These are phyloP conservation scores for Heptranchias perlo DNA, from an alignment of 2,113 vertebrate genomes.

Conservation along the genomic window DNA sequence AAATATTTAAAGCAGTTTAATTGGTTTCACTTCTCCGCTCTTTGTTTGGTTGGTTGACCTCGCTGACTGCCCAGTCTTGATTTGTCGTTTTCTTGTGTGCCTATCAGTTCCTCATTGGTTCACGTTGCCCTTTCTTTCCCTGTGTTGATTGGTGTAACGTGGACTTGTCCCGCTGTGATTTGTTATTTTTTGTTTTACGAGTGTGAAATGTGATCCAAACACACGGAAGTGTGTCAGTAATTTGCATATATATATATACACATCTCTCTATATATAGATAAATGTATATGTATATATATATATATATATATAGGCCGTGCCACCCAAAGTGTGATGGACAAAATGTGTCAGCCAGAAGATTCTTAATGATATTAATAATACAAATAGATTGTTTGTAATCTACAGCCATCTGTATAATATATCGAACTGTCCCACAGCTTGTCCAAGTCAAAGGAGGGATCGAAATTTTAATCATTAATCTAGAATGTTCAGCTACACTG, in stretches of 20 bases:
- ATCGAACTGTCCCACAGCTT: neutral
- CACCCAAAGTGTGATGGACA: neutral
- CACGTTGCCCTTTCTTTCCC: neutral
- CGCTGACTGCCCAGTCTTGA: neutral
- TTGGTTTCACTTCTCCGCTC: neutral
- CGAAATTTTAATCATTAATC: neutral
- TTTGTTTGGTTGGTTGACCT: neutral
- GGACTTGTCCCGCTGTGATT: neutral
- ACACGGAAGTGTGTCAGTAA: neutral
- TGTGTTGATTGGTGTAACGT: neutral
- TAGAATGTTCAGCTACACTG: neutral
- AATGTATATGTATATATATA: too few species aligned
- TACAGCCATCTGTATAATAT: neutral
- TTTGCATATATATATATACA: conserved; percentile 8
- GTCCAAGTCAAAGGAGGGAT: neutral
- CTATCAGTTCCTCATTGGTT: neutral
- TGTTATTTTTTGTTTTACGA: neutral
- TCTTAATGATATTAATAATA: neutral
- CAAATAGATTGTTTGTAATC: neutral
- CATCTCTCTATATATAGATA: too few species aligned
- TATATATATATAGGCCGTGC: neutral
- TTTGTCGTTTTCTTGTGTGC: neutral
- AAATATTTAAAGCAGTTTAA: neutral
- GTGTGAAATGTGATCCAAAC: neutral
- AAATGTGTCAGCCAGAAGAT: neutral